Base-by-base conservation (phyloP, 1,140 invertebrate species). In the Lithobius niger region DNA sequence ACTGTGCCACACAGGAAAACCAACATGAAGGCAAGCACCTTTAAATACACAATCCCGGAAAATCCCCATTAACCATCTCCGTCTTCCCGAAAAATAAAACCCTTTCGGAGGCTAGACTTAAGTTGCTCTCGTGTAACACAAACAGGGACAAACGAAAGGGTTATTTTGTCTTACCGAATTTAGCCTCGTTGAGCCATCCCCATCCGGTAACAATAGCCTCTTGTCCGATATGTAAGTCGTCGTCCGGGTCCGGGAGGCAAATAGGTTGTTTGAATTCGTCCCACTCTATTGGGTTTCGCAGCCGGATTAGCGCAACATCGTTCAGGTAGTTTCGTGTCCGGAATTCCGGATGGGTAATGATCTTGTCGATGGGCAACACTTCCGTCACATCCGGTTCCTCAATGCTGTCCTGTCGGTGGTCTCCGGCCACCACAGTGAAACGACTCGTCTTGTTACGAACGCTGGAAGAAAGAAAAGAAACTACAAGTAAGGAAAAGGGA, bases 141-240 rank as follows among this genome's bases (percentile, higher is more conserved):
- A 54, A 4, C 28, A 44, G 54, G 25, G 31, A 48, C 22, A 47
- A 26, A 25, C 27, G 19, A 21, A 3, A 31, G 24, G 18, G n/a
- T 26, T 19, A 22, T 27, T 16, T 10, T 71, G 67, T n/a, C n/a
- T n/a, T 45, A 82, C 82, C 75, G 70, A 74, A 73, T 63, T 71
- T 76, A 61, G 82, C 74, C 68, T 89, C 84, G 56, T 83, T 74
- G 2, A 84, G 81, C 79, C 84, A 86, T 0, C 87, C 86, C 86
- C 86, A 89, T 21, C 87, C 87, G 36, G 84, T 82, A 0, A 83
- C 82, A 0, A 78, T 77, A 0, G 82, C 85, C 3, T 72, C 62
- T 25, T 71, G 67, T 78, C 79, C 57, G 73, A 71, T 60, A 76
- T 78, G 57, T 13, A 50, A 22, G 19, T 48, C 45, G 54, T 72